Conservation (phyloP, 2,113 vertebrate species). For the Callaeas wilsoni region DNA sequence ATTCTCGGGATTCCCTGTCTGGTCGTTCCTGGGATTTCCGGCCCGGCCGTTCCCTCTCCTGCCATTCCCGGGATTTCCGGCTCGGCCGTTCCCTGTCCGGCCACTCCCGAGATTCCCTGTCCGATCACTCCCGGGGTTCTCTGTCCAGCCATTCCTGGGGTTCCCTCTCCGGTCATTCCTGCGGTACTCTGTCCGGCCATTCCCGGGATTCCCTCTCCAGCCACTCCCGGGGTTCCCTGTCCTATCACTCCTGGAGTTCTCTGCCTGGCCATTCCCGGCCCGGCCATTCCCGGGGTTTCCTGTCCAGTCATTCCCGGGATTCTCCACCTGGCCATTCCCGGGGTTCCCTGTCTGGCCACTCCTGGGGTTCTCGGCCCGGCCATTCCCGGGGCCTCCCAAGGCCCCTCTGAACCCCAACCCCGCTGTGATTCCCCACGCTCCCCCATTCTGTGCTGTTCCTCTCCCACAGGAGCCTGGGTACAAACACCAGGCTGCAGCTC, state of each 20-base stretch:
- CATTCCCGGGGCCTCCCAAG: background rate
- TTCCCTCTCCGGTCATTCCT: too few species aligned
- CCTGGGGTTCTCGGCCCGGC: background rate
- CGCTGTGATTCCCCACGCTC: too few species aligned
- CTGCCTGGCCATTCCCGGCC: background rate
- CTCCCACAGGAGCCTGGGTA: background rate
- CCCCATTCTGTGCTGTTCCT: fast-evolving
- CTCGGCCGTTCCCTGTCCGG: too few species aligned
- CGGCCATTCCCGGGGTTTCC: fast-evolving
- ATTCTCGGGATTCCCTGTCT: too few species aligned
- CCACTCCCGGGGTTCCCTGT: too few species aligned
- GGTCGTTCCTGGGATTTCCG: too few species aligned
- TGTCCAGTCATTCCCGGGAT: background rate
- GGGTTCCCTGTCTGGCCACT: background rate
- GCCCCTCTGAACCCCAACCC: background rate
- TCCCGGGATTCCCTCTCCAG: background rate
- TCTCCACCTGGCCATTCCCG: background rate
- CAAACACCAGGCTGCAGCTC: background rate
- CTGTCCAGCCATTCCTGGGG: too few species aligned
- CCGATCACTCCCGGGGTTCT: too few species aligned
- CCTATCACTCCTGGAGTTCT: too few species aligned
- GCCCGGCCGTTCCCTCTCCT: too few species aligned
- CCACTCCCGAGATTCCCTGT: too few species aligned
- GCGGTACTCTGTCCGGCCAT: fast-evolving
- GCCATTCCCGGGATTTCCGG: too few species aligned